Percentiles rank a stretch among this genome's conserved stretches.
Conservation (phyloP, 2,888 invertebrate genomes). For the Lamellibrachia columna region DNA sequence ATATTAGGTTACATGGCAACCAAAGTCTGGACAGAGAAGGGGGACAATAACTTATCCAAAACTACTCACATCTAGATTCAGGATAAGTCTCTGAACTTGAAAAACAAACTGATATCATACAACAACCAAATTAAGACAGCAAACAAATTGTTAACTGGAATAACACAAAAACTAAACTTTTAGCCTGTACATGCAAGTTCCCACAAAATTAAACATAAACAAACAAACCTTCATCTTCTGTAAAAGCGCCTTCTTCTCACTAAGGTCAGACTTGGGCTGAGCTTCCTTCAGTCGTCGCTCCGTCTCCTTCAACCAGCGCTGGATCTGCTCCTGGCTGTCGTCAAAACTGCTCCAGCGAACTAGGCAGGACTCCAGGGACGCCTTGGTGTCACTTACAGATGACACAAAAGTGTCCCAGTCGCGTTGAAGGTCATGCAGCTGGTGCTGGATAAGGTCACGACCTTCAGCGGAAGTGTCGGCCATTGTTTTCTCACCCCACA, state of each 20-base stretch:
- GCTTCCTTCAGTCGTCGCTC: slow-evolving; percentile 77
- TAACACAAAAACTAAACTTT: no score
- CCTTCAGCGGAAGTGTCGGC: slow-evolving; percentile 90
- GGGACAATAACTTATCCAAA: no score
- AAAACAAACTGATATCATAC: no score
- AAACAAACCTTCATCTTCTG: slow-evolving; percentile 58
- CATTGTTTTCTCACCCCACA: slow-evolving; percentile 87
- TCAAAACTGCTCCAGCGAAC: slow-evolving; percentile 92
- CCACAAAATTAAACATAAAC: not conserved
- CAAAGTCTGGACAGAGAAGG: no score
- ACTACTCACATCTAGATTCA: no score
- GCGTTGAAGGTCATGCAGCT: slow-evolving; percentile 83
- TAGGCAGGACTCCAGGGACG: slow-evolving; percentile 86
- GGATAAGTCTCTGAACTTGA: no score
- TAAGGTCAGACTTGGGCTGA: slow-evolving; percentile 57
- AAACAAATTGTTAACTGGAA: no score
- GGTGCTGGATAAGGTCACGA: slow-evolving; percentile 85
- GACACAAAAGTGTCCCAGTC: slow-evolving; percentile 88
- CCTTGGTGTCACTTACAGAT: slow-evolving; percentile 89
- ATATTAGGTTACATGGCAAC: no score
- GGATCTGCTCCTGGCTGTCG: slow-evolving; percentile 90
- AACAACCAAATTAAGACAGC: no score
- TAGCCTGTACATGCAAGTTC: no score
- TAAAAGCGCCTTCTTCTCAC: slow-evolving; percentile 61
- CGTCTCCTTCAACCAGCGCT: slow-evolving; percentile 93